These are phyloP conservation scores for Gallinago solitaria DNA, from an alignment of 2,797 vertebrate species.

Conservation along the genomic window DNA sequence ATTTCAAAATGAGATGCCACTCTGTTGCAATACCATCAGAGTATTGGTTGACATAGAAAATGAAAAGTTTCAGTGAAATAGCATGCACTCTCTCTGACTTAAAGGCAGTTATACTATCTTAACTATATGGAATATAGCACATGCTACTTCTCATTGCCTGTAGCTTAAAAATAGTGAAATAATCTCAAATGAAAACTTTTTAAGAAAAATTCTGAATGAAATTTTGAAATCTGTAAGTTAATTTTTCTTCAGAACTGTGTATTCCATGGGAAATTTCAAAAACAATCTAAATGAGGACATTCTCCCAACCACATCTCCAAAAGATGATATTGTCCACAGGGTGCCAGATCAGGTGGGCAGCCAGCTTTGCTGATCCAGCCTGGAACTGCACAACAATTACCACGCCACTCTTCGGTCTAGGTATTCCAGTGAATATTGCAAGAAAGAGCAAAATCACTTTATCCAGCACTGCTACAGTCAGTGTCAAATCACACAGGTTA, in stretches of 20 bases:
- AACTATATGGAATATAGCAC: background rate
- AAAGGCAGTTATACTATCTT: background rate
- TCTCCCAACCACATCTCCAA: background rate
- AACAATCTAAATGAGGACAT: background rate
- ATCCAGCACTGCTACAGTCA: background rate
- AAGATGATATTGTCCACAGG: background rate
- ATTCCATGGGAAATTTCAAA: background rate
- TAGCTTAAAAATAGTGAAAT: background rate
- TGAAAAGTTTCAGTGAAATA: constrained; percentile 13
- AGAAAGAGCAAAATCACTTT: background rate
- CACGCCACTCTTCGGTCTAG: background rate
- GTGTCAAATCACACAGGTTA: background rate
- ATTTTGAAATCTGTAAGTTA: background rate
- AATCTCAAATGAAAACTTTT: background rate
- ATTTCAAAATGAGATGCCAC: background rate
- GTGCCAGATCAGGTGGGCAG: background rate
- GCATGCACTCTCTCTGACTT: background rate
- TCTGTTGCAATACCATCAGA: background rate
- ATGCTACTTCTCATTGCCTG: background rate
- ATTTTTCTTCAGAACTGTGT: background rate
- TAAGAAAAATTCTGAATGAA: background rate
- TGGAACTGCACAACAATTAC: background rate
- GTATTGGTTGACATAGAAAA: background rate
- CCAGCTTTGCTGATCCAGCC: background rate
- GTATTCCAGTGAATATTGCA: background rate